Base-by-base conservation (phyloP, 1,140 invertebrate species). In the Phymastichus coffea region DNA sequence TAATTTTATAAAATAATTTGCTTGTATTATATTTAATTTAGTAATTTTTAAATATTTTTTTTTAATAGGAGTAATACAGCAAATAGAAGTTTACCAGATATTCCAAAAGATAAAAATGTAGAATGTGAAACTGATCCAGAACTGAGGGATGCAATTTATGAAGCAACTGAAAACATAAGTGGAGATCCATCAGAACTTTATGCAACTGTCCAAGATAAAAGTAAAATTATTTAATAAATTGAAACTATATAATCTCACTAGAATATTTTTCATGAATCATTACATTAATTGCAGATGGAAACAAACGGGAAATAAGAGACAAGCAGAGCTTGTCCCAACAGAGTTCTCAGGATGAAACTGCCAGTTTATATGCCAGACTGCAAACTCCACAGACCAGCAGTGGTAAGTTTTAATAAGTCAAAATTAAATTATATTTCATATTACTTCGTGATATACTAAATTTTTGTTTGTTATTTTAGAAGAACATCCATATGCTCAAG, bases 401-500 rank as follows among this genome's bases (percentile, higher is more conserved):
- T 52, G 71, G 75, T 75, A 65, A 64, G 25, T 51, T 40, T 22
- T 30, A 9, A 15, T 46, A 12, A 44, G 1, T 57, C 15, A 44
- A 22, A 12, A 44, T 44, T 35, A 46, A 22, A 53, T 37, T 40
- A 51, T 56, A 9, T 38, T 9, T 47, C 35, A 49, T 9, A 23
- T 30, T 22, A 37, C 19, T 19, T 48, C 4, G 28, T 40, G 33
- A 25, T 30, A 38, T 17, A 30, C 33, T 9, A 38, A 38, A 47
- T 51, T 25, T 55, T 55, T 43, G 25, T 40, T 53, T n/a, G 47
- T 71, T 76, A 56, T 57, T 72, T 77, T 55, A 81, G 81, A 79
- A 49, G 87, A 88, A 73, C 86, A 88, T 75, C 86, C 86, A 0
- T 88, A 88, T 70, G 86, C 86, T 17, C 85, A 87, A 74, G 78